Conservation (phyloP, 2,797 vertebrate species). For the Enteromius viviparus region DNA sequence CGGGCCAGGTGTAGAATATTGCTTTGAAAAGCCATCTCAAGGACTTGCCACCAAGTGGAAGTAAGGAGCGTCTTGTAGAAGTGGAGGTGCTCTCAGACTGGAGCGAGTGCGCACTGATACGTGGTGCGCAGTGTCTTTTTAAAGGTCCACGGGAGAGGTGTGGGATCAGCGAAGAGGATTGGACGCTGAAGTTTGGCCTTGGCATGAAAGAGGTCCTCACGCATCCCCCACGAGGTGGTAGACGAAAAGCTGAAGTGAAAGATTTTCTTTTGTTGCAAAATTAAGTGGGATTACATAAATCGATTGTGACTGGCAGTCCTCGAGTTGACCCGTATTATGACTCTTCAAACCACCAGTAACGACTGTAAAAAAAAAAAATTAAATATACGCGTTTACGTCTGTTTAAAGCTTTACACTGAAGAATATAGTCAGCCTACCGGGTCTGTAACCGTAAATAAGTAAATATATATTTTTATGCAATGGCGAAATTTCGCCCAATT, state of each 20-base stretch:
- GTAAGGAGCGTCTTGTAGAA: background rate
- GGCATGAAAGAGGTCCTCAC: background rate
- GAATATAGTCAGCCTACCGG: no score
- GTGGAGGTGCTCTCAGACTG: background rate
- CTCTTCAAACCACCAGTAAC: no score
- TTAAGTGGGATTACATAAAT: background rate
- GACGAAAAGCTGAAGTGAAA: background rate
- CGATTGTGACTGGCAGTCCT: background rate
- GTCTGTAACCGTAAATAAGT: no score
- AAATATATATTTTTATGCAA: background rate
- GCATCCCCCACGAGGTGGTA: slow-evolving; percentile 50
- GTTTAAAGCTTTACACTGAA: background rate
- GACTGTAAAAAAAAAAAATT: no score
- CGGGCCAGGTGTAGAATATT: slow-evolving; percentile 60
- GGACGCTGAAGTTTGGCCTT: slow-evolving; percentile 60
- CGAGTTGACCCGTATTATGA: background rate
- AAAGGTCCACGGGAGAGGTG: slow-evolving; percentile 57
- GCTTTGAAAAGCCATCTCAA: slow-evolving; percentile 75
- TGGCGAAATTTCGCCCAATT: no score
- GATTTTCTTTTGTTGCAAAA: slow-evolving; percentile 28
- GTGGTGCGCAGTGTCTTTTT: slow-evolving; percentile 49
- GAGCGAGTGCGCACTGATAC: background rate
- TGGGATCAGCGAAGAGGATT: slow-evolving; percentile 62
- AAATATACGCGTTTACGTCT: background rate
- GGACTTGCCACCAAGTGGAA: background rate